These are phyloP conservation scores for Euleptes europaea DNA, from an alignment of 2,113 vertebrate species.

Conservation along the genomic window DNA sequence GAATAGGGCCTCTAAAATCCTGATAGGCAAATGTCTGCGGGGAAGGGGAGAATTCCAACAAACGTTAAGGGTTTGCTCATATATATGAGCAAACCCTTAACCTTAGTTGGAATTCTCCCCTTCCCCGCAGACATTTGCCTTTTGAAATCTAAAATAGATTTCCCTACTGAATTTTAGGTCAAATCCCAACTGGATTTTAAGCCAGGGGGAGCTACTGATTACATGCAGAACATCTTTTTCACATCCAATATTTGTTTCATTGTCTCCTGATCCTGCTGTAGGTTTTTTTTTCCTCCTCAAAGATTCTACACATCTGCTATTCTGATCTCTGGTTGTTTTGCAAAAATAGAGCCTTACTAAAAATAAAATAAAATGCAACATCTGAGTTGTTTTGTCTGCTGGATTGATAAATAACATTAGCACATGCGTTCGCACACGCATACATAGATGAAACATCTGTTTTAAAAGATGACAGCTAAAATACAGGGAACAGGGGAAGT, in stretches of 20 bases:
- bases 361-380: not conserved
- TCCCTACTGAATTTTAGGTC: not conserved
- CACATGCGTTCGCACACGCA: not conserved
- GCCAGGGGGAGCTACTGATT: too few species aligned
- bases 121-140: not conserved
- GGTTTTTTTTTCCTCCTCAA: not conserved
- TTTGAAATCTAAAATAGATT: not conserved
- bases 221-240: not conserved
- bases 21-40: too few species aligned
- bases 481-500: not conserved
- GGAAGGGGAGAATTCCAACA: not conserved
- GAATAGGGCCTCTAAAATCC: not conserved
- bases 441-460: conserved; percentile 20
- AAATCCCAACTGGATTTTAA: not conserved
- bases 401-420: conserved; percentile 7
- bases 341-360: not conserved
- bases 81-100: too few species aligned
- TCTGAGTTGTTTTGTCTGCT: not conserved
- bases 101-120: too few species aligned
- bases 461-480: conserved; percentile 37
- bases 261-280: not conserved
- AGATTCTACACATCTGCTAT: not conserved
- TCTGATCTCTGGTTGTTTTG: conserved; percentile 23
- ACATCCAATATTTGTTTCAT: not conserved
- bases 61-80: too few species aligned